These are phyloP conservation scores for Notamacropus eugenii DNA, from an alignment of 2,797 vertebrate genomes.

Conservation along the genomic window DNA sequence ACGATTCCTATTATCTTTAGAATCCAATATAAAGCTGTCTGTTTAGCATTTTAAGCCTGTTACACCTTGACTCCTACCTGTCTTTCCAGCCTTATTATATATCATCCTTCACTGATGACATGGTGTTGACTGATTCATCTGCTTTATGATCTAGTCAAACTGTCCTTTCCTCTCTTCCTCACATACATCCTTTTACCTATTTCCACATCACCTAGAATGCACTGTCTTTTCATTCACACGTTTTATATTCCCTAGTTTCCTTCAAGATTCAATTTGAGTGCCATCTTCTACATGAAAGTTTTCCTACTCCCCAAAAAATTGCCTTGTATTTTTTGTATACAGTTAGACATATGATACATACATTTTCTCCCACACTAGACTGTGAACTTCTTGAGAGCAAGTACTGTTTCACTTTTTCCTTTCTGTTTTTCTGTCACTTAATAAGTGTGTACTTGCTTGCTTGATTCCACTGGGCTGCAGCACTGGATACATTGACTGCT, in stretches of 20 bases:
- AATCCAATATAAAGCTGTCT: neutral
- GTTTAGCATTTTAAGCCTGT: neutral
- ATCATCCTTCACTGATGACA: neutral
- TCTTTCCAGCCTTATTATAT: neutral
- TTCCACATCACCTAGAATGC: neutral
- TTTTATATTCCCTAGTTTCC: neutral
- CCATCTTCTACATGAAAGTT: neutral
- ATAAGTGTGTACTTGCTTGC: neutral
- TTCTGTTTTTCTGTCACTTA: neutral
- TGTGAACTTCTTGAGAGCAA: neutral
- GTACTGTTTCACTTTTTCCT: neutral
- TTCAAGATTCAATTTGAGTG: neutral
- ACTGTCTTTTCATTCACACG: neutral
- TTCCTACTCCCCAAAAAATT: neutral
- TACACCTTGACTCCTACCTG: neutral
- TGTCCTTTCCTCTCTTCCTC: neutral
- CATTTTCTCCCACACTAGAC: neutral
- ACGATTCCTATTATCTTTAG: neutral
- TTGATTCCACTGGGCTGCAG: accelerated
- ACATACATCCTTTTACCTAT: neutral
- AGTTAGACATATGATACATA: neutral
- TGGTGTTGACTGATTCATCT: neutral
- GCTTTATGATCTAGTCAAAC: neutral
- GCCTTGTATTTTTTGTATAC: neutral
- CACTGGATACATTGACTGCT: accelerated